A percentile compares a stretch with the other conserved stretches of the same genome.
These are phyloP conservation scores for Chrysolina oricalcia DNA, from an alignment of 2,888 invertebrate species.

Conservation along the genomic window DNA sequence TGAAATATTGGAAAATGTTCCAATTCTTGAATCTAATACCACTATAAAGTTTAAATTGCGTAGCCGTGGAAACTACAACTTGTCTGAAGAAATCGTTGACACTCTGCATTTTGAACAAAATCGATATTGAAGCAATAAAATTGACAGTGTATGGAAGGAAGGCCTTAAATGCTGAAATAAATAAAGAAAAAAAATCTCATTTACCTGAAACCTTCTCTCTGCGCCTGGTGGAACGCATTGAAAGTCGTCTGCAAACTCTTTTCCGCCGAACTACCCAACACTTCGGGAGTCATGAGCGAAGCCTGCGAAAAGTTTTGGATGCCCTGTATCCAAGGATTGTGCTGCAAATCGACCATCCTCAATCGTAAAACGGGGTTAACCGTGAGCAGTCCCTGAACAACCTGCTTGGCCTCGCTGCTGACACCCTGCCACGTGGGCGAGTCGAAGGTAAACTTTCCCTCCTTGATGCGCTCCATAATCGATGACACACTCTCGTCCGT, in stretches of 20 bases:
- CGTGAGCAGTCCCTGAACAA: constrained; percentile 84
- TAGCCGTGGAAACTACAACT: no score
- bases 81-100: no score
- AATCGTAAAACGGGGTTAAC: constrained; percentile 85
- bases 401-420: constrained; percentile 82
- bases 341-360: constrained; percentile 79
- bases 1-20: no score
- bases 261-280: constrained; percentile 70
- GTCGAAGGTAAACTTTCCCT: constrained; percentile 86
- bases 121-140: no score
- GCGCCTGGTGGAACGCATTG: constrained; percentile 80
- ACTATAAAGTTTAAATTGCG: no score
- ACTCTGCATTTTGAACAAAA: no score
- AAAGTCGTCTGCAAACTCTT: constrained; percentile 78
- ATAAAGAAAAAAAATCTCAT: neutral
- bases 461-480: constrained; percentile 86
- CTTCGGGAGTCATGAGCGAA: constrained; percentile 78
- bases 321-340: constrained; percentile 80
- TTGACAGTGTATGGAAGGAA: neutral
- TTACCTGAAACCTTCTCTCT: constrained; percentile 80
- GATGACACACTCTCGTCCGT: constrained; percentile 82
- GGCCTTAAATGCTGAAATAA: neutral
- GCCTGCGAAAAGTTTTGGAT: constrained; percentile 71
- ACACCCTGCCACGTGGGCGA: constrained; percentile 82
- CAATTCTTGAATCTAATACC: no score